Conservation (phyloP, 2,113 vertebrate genomes). For the Triplophysa rosa region DNA sequence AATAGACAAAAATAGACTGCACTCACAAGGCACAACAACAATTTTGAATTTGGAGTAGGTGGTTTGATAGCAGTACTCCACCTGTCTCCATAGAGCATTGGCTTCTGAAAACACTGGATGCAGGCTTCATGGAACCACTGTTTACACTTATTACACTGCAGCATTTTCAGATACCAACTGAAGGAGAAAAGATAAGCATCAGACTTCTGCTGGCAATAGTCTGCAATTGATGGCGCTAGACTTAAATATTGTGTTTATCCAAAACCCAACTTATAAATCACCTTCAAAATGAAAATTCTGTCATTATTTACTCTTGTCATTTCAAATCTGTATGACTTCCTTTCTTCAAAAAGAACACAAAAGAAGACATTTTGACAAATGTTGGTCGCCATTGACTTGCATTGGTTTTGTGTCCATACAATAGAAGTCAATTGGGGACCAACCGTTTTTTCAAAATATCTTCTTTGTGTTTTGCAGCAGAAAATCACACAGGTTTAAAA, state of each 20-base stretch:
- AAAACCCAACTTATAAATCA: background rate
- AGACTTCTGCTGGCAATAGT: background rate
- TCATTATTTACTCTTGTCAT: too few species aligned
- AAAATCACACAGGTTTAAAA: too few species aligned
- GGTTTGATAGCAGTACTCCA: constrained; percentile 26
- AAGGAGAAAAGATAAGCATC: constrained; percentile 11
- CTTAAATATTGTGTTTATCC: background rate
- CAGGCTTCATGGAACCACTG: constrained; percentile 99
- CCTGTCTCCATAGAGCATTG: constrained; percentile 95
- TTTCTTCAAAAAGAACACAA: too few species aligned
- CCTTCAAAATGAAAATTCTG: too few species aligned
- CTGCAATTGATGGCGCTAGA: background rate
- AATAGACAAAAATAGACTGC: constrained; percentile 34
- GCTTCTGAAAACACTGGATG: constrained; percentile 93
- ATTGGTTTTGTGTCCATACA: too few species aligned
- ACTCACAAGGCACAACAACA: background rate
- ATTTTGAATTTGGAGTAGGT: background rate
- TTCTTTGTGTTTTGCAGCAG: too few species aligned
- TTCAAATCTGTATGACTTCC: too few species aligned
- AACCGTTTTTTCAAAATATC: too few species aligned
- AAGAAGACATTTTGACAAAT: too few species aligned
- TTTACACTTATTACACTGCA: constrained; percentile 94
- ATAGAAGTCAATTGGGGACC: too few species aligned
- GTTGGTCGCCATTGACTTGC: too few species aligned
- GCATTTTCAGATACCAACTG: constrained; percentile 98